Evolutionary conservation across 2,888 invertebrate species (phyloP).

Genomic region (Netelia melanura): DNA sequence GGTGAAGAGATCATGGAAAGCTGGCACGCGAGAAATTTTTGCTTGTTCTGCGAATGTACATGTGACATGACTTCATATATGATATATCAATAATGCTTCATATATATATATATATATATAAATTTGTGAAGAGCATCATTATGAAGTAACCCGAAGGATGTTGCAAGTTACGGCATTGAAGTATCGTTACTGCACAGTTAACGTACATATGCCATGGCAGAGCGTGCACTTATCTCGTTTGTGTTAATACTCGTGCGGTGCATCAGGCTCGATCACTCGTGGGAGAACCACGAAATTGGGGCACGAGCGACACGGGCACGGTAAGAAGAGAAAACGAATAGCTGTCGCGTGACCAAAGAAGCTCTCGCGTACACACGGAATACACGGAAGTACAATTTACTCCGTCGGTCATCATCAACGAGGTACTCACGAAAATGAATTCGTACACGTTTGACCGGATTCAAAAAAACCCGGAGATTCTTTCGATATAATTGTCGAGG

Average conservation of each 20-base stretch:
- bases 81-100: not conserved
- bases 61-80: not conserved
- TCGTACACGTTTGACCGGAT: slow-evolving; percentile 29
- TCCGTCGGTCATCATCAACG: not conserved
- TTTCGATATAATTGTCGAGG: too few species aligned
- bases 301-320: slow-evolving; percentile 27
- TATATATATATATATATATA: not conserved
- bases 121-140: slow-evolving; percentile 2
- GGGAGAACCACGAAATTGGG: slow-evolving; percentile 31
- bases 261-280: slow-evolving; percentile 30
- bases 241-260: slow-evolving; percentile 45
- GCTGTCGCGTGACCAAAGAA: slow-evolving; percentile 47
- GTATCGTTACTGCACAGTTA: slow-evolving; percentile 11
- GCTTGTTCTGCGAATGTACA: not conserved
- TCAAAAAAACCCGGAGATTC: slow-evolving; percentile 3
- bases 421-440: slow-evolving; percentile 38
- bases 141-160: not conserved
- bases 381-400: slow-evolving; percentile 1
- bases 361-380: slow-evolving; percentile 4
- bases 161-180: slow-evolving; percentile 1
- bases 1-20: slow-evolving; percentile 42
- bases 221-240: slow-evolving; percentile 64
- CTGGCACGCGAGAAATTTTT: slow-evolving; percentile 53
- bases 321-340: slow-evolving; percentile 19
- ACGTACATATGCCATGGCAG: slow-evolving; percentile 21